phyloP scores from a whole-genome alignment of 1,140 invertebrate species.

The Frieseomelitta varia region DNA sequence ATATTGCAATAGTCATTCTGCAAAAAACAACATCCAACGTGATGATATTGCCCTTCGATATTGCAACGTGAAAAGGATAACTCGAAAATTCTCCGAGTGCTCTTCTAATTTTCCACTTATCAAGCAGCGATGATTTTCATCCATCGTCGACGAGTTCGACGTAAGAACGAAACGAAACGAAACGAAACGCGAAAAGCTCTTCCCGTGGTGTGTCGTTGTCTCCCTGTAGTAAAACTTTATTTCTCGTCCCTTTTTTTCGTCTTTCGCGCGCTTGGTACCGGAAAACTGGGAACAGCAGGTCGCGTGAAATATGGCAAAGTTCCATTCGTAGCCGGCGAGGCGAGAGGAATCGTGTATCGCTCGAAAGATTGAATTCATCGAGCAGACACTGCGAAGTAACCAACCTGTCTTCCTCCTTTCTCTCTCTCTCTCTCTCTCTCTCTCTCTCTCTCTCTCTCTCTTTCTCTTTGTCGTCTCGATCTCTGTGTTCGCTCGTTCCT shows the following conservation, averaged over 20 bases:
- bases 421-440: neutral
- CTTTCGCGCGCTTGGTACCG: slow-evolving; percentile 37
- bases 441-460: too few species aligned
- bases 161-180: neutral
- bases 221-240: slow-evolving; percentile 44
- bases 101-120: neutral
- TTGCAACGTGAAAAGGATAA: too few species aligned
- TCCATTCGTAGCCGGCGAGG: slow-evolving; percentile 57
- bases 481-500: neutral
- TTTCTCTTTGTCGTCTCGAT: neutral
- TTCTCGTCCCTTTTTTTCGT: slow-evolving; percentile 33
- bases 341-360: slow-evolving; percentile 50
- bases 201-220: slow-evolving; percentile 25
- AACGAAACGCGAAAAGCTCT: slow-evolving; percentile 47
- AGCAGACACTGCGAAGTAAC: slow-evolving; percentile 13
- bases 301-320: slow-evolving; percentile 63
- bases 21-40: too few species aligned
- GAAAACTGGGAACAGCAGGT: slow-evolving; percentile 14
- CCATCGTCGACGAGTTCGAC: neutral
- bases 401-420: neutral
- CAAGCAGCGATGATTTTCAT: neutral
- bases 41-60: too few species aligned
- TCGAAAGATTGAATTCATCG: slow-evolving; percentile 61
- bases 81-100: too few species aligned
- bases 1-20: too few species aligned